These are phyloP conservation scores for Lysiphlebus fabarum DNA, from an alignment of 1,140 invertebrate species.

Conservation along the genomic window DNA sequence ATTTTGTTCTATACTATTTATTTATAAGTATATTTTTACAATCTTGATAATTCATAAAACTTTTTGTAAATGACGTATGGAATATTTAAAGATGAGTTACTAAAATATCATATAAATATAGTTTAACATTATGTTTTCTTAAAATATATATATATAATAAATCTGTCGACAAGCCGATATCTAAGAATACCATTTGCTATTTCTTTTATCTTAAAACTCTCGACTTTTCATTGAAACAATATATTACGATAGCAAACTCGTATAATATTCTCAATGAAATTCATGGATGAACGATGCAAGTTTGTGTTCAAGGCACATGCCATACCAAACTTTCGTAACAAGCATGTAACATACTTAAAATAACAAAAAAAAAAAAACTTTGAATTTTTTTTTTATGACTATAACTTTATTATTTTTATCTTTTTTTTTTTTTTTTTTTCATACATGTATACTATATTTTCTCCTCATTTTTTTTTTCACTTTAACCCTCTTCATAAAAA, in stretches of 20 bases:
- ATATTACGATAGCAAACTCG: neutral
- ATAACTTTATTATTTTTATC: slow-evolving; percentile 2
- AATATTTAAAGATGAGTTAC: slow-evolving; percentile 7
- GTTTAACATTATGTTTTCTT: neutral
- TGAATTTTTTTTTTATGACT: slow-evolving; percentile 15
- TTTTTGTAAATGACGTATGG: slow-evolving; percentile 1
- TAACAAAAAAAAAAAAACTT: neutral
- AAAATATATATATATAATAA: slow-evolving; percentile 12
- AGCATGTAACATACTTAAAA: slow-evolving; percentile 21
- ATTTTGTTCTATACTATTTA: neutral
- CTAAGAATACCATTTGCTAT: slow-evolving; percentile 1
- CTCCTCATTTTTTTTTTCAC: neutral
- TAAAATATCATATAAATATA: neutral
- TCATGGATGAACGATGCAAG: slow-evolving; percentile 7
- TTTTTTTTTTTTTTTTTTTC: neutral
- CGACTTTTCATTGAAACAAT: neutral
- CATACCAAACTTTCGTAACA: slow-evolving; percentile 20
- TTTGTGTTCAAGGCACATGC: neutral
- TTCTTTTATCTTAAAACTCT: too few species aligned
- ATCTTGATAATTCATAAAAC: too few species aligned
- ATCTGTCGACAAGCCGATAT: slow-evolving; percentile 15
- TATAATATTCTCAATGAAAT: slow-evolving; percentile 11
- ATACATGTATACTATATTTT: neutral
- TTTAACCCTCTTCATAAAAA: neutral
- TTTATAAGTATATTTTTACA: neutral